Conservation (phyloP, 2,888 invertebrate genomes). For the Cerceris ruficornis region DNA sequence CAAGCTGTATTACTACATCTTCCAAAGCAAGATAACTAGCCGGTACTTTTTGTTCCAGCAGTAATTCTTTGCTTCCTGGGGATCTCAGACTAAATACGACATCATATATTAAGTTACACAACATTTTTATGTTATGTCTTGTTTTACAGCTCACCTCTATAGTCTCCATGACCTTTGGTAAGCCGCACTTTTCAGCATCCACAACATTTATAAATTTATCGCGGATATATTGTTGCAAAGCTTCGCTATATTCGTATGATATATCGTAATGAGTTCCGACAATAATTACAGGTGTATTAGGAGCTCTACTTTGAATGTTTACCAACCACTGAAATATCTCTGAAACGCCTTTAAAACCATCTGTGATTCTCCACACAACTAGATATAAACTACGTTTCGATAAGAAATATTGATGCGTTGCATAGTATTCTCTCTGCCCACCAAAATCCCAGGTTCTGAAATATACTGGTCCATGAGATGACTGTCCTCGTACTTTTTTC, state of each 20-base stretch:
- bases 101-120: constrained; percentile 96
- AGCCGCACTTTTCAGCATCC: constrained; percentile 97
- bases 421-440: constrained; percentile 98
- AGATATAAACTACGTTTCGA: constrained; percentile 97
- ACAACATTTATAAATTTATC: constrained; percentile 95
- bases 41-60: constrained; percentile 97
- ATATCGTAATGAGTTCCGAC: constrained; percentile 98
- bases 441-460: constrained; percentile 99
- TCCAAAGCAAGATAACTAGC: constrained; percentile 97
- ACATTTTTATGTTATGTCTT: constrained; percentile 92
- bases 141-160: constrained; percentile 96
- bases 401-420: constrained; percentile 99
- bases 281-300: constrained; percentile 97
- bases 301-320: constrained; percentile 96
- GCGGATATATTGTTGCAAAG: constrained; percentile 93
- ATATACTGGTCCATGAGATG: constrained; percentile 91
- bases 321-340: constrained; percentile 97
- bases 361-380: constrained; percentile 96
- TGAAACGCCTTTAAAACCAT: constrained; percentile 93
- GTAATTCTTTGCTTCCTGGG: constrained; percentile 94
- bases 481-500: constrained; percentile 89
- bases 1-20: constrained; percentile 93
- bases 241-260: constrained; percentile 89
- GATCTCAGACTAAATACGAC: constrained; percentile 95
- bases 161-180: constrained; percentile 96